These are phyloP conservation scores for Aromia moschata DNA, from an alignment of 2,888 invertebrate species.

Conservation along the genomic window DNA sequence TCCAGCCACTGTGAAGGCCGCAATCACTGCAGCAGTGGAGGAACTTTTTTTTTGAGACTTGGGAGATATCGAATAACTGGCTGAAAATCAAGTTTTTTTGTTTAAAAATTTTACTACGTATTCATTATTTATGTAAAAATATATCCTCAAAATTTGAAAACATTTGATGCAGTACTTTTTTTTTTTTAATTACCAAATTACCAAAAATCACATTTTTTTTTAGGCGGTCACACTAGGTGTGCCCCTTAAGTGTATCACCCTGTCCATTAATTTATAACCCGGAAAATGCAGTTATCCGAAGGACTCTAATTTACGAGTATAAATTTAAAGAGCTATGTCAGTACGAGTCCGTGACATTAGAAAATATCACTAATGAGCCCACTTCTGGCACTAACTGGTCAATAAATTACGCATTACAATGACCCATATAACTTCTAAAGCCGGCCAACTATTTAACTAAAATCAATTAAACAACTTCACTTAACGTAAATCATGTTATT, in stretches of 20 bases:
- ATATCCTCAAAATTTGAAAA: too few species aligned
- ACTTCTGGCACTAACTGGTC: conserved; percentile 46
- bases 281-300: conserved; percentile 43
- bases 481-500: conserved; percentile 11
- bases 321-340: conserved; percentile 46
- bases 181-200: too few species aligned
- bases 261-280: conserved; percentile 42
- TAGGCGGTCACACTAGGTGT: too few species aligned
- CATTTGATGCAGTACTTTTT: too few species aligned
- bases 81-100: too few species aligned
- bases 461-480: conserved; percentile 33
- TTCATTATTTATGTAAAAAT: too few species aligned
- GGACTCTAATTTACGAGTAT: conserved; percentile 43
- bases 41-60: too few species aligned
- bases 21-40: too few species aligned
- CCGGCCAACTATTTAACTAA: conserved; percentile 34
- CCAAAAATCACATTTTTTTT: too few species aligned
- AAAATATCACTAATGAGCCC: conserved; percentile 50
- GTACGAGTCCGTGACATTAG: conserved; percentile 42
- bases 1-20: too few species aligned
- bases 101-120: too few species aligned
- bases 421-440: conserved; percentile 47
- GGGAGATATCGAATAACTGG: too few species aligned
- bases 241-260: background rate
- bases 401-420: conserved; percentile 52